Evolutionary conservation across 2,797 vertebrate species (phyloP).

Genomic region (Siniperca obscura): DNA sequence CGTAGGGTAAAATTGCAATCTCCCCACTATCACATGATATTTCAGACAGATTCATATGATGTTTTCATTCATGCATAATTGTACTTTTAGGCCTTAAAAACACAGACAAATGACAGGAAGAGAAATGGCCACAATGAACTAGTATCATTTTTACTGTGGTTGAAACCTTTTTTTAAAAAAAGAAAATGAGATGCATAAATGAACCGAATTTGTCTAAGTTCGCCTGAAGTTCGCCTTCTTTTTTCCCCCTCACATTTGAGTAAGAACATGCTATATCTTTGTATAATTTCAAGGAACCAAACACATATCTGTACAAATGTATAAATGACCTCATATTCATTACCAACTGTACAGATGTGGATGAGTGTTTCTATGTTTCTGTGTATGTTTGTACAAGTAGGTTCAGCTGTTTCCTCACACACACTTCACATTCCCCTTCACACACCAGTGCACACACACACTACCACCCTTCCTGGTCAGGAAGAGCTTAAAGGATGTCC

Average conservation of each 20-base stretch:
- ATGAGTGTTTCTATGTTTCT: conserved; percentile 18
- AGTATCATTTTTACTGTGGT: background rate
- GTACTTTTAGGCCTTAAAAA: conserved; percentile 5
- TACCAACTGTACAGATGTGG: background rate
- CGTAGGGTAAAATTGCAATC: background rate
- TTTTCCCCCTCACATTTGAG: background rate
- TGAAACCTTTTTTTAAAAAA: background rate
- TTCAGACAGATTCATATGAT: conserved; percentile 29
- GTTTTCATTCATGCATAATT: conserved; percentile 13
- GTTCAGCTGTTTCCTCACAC: conserved; percentile 71
- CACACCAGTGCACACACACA: conserved; percentile 39
- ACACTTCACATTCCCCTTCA: conserved; percentile 21
- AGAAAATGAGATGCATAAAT: background rate
- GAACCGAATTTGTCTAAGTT: background rate
- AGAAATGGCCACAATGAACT: background rate
- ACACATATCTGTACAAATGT: background rate
- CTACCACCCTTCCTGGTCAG: conserved; percentile 55
- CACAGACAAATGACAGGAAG: background rate
- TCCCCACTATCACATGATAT: conserved; percentile 38
- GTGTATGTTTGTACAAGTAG: conserved; percentile 21
- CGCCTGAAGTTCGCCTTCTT: too few relatives aligned
- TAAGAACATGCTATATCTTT: background rate
- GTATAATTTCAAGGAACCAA: background rate
- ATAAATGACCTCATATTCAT: conserved; percentile 20
- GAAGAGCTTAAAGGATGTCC: conserved; percentile 60